These are phyloP conservation scores for Ricordea florida DNA, from an alignment of 92 coral and sea anemone genomes.

Conservation along the genomic window DNA sequence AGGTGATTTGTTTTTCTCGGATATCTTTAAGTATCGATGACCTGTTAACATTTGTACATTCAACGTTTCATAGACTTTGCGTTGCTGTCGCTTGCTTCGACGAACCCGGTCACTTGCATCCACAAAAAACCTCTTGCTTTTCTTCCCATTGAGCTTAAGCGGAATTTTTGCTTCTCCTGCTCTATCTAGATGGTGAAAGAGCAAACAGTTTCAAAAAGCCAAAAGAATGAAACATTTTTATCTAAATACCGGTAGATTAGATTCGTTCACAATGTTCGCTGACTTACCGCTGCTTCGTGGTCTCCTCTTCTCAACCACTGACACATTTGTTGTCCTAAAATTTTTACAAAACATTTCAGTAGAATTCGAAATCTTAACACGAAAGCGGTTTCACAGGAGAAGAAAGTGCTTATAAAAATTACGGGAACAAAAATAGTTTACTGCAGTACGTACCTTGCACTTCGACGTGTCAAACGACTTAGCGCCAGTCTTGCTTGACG, in stretches of 20 bases:
- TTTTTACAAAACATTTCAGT: too few species aligned
- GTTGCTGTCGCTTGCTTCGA: slow-evolving; percentile 84
- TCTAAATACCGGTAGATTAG: too few species aligned
- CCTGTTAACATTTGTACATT: slow-evolving; percentile 83
- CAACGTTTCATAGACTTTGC: slow-evolving; percentile 87
- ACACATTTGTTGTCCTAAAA: too few species aligned
- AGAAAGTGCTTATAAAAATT: too few species aligned
- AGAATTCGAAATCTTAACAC: too few species aligned
- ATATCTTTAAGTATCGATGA: slow-evolving; percentile 63
- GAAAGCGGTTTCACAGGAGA: too few species aligned
- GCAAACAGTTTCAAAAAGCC: too few species aligned
- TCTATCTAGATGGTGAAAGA: too few species aligned
- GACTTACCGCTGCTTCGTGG: slow-evolving; percentile 3
- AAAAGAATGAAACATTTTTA: too few species aligned
- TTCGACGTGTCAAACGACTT: slow-evolving; percentile 26
- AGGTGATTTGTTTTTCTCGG: slow-evolving; percentile 41
- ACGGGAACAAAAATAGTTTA: too few species aligned
- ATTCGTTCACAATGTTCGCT: too few species aligned
- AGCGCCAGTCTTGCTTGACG: slow-evolving; percentile 10
- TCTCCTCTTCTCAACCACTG: slow-evolving; percentile 16
- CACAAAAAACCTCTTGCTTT: slow-evolving; percentile 15
- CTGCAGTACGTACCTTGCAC: slow-evolving; percentile 13
- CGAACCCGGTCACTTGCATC: slow-evolving; percentile 35
- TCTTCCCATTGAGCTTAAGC: slow-evolving; percentile 7
- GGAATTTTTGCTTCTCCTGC: slow-evolving; percentile 14